These are phyloP conservation scores for Eira barbara DNA, from an alignment of 2,113 vertebrate genomes.

Conservation along the genomic window DNA sequence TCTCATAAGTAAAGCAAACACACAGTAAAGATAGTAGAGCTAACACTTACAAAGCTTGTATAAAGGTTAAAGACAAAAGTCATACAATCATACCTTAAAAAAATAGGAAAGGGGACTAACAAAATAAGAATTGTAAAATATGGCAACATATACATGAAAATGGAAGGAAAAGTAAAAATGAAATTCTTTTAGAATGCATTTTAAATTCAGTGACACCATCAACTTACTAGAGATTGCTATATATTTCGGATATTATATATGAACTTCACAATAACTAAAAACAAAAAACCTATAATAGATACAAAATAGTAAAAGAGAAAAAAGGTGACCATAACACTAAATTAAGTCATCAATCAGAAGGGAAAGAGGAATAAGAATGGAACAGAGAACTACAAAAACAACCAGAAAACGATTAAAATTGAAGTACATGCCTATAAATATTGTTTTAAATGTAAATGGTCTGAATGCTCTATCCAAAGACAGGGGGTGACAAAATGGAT, in stretches of 20 bases:
- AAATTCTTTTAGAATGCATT: not conserved
- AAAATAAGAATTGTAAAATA: not conserved
- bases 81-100: not conserved
- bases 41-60: not conserved
- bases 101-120: not conserved
- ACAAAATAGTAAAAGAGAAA: not conserved
- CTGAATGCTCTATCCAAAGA: not conserved
- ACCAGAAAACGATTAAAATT: not conserved
- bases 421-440: not conserved
- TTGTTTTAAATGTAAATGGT: not conserved
- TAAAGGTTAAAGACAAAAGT: not conserved
- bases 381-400: not conserved
- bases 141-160: not conserved
- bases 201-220: not conserved
- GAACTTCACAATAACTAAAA: not conserved
- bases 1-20: not conserved
- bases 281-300: not conserved
- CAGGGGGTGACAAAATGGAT: not conserved
- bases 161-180: not conserved
- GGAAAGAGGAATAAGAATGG: not conserved
- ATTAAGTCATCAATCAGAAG: not conserved
- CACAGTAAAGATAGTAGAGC: not conserved
- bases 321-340: not conserved
- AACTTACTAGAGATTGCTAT: not conserved
- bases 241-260: not conserved